A percentile compares a stretch with the other conserved stretches of the same genome.
Evolutionary conservation across 2,797 vertebrate species (phyloP).

Genomic region (Naso thynnoides): DNA sequence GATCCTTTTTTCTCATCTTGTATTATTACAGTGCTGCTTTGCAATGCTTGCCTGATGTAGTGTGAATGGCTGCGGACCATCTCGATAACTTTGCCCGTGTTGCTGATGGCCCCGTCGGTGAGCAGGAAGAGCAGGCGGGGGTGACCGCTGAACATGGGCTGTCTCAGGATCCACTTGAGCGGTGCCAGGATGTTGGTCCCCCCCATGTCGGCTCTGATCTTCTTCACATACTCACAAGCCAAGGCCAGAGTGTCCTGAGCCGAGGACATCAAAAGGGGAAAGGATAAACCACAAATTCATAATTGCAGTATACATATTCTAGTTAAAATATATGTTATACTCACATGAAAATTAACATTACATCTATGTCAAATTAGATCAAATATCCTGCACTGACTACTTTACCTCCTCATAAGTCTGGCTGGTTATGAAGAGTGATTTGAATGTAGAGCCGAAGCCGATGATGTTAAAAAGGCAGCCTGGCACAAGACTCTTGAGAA

Average conservation of each 20-base stretch:
- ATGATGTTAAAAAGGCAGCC: constrained; percentile 93
- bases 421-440: constrained; percentile 90
- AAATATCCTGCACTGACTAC: not conserved
- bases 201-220: constrained; percentile 91
- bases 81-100: constrained; percentile 92
- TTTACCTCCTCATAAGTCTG: constrained; percentile 92
- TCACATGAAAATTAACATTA: not conserved
- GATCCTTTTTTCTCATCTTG: not conserved
- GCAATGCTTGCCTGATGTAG: constrained; percentile 86
- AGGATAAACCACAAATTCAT: not conserved
- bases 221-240: constrained; percentile 90
- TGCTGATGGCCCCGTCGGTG: constrained; percentile 85
- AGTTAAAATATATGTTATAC: not conserved
- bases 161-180: constrained; percentile 90
- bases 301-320: not conserved
- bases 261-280: not conserved
- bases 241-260: constrained; percentile 88
- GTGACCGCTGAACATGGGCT: constrained; percentile 90
- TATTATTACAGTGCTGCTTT: too few relatives aligned
- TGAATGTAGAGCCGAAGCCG: constrained; percentile 94
- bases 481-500: constrained; percentile 94
- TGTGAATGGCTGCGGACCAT: constrained; percentile 89
- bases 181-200: constrained; percentile 90
- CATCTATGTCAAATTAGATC: not conserved
- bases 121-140: constrained; percentile 93